Conservation (phyloP, 2,113 vertebrate genomes). For the Sylvietta virens region DNA sequence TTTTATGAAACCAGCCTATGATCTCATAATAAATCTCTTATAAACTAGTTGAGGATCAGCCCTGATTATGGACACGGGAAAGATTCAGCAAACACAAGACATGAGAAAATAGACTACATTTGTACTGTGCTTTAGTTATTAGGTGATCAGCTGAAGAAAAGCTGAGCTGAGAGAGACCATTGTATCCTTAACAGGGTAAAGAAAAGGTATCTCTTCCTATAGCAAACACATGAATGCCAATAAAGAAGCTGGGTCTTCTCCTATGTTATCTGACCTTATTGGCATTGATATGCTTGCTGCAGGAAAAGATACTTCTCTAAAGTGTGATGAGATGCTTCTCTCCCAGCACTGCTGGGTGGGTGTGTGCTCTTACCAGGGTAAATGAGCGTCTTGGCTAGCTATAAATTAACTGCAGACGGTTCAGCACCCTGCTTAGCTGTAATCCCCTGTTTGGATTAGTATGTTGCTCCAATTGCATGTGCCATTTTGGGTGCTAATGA, state of each 20-base stretch:
- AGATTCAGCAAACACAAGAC: background rate
- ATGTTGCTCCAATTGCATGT: background rate
- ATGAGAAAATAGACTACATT: background rate
- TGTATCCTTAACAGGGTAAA: background rate
- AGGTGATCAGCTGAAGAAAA: background rate
- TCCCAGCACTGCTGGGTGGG: background rate
- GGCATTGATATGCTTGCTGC: background rate
- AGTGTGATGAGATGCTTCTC: background rate
- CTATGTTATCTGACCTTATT: background rate
- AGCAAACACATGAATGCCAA: background rate
- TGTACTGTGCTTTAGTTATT: background rate
- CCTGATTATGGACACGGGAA: background rate
- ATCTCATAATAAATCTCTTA: background rate
- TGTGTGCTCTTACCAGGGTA: background rate
- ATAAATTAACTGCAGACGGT: background rate
- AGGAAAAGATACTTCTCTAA: background rate
- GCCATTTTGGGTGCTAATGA: constrained; percentile 18
- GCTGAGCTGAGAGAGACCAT: background rate
- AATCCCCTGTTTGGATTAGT: background rate
- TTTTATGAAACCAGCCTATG: background rate
- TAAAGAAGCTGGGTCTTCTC: background rate
- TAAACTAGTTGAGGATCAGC: background rate
- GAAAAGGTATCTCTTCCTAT: background rate
- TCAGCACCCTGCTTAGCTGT: background rate
- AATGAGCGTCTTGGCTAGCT: background rate